These are phyloP conservation scores for Urocolius indicus DNA, from an alignment of 2,113 vertebrate species.

Conservation along the genomic window DNA sequence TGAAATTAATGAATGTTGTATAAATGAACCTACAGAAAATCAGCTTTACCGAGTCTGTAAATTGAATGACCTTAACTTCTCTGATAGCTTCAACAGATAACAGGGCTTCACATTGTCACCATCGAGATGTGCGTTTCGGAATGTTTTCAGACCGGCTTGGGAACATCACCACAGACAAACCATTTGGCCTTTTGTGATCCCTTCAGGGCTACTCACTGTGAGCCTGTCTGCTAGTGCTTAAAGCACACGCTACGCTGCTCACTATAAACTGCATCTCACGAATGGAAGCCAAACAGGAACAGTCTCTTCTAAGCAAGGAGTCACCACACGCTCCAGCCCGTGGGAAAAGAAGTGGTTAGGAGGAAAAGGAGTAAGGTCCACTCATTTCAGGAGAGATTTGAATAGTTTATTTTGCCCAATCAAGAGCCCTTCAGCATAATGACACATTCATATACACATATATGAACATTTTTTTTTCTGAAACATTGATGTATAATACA, in stretches of 20 bases:
- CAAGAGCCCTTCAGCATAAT: slow-evolving; percentile 85
- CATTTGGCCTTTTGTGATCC: not conserved
- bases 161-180: not conserved
- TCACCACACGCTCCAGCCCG: not conserved
- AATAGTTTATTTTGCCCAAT: slow-evolving; percentile 86
- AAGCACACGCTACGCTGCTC: not conserved
- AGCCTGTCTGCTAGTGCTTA: not conserved
- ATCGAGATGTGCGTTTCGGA: accelerated
- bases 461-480: slow-evolving; percentile 79
- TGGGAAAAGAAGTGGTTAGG: not conserved
- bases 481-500: slow-evolving; percentile 84
- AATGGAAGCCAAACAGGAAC: not conserved
- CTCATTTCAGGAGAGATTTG: slow-evolving; percentile 78
- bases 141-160: not conserved
- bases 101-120: not conserved
- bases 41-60: not conserved
- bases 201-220: not conserved
- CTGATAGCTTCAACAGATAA: not conserved
- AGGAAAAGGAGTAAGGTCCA: slow-evolving; percentile 35
- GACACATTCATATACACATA: slow-evolving; percentile 86
- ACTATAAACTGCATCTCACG: accelerated
- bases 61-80: not conserved
- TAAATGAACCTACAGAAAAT: not conserved
- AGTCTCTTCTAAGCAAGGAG: not conserved
- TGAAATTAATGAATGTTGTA: not conserved